A percentile compares a stretch with the other conserved stretches of the same genome.
Evolutionary conservation across 1,140 invertebrate species (phyloP).

Genomic region (Drosophila burlai): DNA sequence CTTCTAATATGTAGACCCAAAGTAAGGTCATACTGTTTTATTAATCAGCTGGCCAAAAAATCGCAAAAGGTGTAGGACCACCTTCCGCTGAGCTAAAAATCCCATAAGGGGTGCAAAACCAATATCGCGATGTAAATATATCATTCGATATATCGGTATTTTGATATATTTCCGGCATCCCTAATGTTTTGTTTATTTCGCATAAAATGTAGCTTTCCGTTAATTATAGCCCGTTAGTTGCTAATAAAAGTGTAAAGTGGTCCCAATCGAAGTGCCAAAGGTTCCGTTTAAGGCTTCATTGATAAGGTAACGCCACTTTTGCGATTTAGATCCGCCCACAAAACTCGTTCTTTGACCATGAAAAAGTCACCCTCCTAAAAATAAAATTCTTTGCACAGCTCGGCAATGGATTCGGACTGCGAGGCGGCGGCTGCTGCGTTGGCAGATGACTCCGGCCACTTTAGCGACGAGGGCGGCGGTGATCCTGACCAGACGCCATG

Average conservation of each 20-base stretch:
- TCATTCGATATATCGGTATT: too few relatives aligned
- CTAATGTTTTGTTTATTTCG: conserved; percentile 44
- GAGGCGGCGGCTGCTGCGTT: conserved; percentile 25
- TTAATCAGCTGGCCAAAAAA: conserved; percentile 40
- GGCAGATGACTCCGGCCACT: conserved; percentile 67
- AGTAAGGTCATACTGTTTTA: conserved; percentile 42
- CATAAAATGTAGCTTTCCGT: conserved; percentile 61
- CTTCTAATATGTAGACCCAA: fast-evolving
- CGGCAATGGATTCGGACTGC: conserved; percentile 54
- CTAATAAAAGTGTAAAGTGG: not conserved
- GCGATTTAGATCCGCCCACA: conserved; percentile 22
- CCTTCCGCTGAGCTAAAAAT: too few relatives aligned
- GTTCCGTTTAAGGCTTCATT: not conserved
- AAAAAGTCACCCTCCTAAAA: conserved; percentile 22
- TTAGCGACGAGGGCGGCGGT: conserved; percentile 48
- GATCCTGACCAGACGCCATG: not conserved
- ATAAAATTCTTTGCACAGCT: conserved; percentile 12
- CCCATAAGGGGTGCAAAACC: too few relatives aligned
- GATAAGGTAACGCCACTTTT: not conserved
- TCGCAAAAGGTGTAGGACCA: too few relatives aligned
- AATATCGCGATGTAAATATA: too few relatives aligned
- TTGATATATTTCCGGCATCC: too few relatives aligned
- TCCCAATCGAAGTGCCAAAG: not conserved
- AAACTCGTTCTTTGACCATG: conserved; percentile 24
- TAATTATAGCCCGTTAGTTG: not conserved